Evolutionary conservation across 2,797 vertebrate species (phyloP), one percentile per base, ranked within the genome.

Genomic region (Carduelis carduelis): DNA sequence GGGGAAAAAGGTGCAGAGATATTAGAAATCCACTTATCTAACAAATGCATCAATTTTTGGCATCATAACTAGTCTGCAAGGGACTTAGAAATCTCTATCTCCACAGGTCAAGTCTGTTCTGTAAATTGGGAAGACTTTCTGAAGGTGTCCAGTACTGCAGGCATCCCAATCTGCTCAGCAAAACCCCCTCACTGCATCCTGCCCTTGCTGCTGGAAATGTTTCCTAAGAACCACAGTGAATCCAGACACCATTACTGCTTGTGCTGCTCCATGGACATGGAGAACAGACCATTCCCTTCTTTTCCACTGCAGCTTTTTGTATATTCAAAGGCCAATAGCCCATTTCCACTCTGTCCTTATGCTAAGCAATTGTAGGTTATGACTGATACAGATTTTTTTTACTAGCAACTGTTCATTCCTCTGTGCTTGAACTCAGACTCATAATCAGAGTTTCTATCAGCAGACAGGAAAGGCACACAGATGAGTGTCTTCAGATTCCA

Each of bases 381-480:
- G 64, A 11, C 0, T 65, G 34, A 80, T 10, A 12, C 0, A 32
- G 52, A 19, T 8, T 55, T 61, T 63, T 66, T 81, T 39, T 57
- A 8, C 35, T 79, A 57, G 12, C 13, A 57, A 3, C 30, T 12
- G 13, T 60, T 97, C 82, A 92, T 95, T 96, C 80, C 69, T 89
- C 83, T 35, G 77, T 92, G 88, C 93, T 88, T 96, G 82, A 93
- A 71, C 68, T 90, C 76, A 96, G 92, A 52, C 64, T 89, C 81
- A 17, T 94, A 94, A 94, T 97, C 96, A 95, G 72, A 94, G n/a
- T 77, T 91, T 87, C 82, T 63, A 82, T 91, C 87, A 95, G 94
- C 80, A 97, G 93, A 92, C 87, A 97, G 96, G 83, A 97, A 97
- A 80, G 55, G 63, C 94, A 88, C 39, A 37, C 11, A 30, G 74